These are phyloP conservation scores for Dichetophora obliterata DNA, from an alignment of 2,888 invertebrate genomes.

Conservation along the genomic window DNA sequence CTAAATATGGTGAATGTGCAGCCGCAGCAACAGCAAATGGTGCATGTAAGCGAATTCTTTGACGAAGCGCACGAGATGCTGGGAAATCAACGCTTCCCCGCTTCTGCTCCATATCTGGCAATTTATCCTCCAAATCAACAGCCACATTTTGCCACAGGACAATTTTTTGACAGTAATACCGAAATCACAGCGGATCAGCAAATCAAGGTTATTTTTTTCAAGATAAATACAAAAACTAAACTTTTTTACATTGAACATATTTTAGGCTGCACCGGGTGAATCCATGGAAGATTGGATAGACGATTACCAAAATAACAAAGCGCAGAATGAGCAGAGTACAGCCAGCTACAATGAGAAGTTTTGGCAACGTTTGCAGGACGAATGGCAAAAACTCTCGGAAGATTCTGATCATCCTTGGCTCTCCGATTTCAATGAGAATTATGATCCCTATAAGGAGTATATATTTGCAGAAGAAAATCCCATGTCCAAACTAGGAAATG, in stretches of 20 bases:
- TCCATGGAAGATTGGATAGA: slow-evolving; percentile 67
- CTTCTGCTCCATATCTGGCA: slow-evolving; percentile 47
- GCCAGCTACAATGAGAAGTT: slow-evolving; percentile 74
- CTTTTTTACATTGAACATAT: slow-evolving; percentile 46
- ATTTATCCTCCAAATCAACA: slow-evolving; percentile 53
- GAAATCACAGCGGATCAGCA: slow-evolving; percentile 46
- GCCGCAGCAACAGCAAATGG: slow-evolving; percentile 58
- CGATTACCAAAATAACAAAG: slow-evolving; percentile 73
- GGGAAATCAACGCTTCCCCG: background rate
- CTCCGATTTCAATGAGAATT: slow-evolving; percentile 75
- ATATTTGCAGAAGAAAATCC: slow-evolving; percentile 82
- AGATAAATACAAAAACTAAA: too few species aligned
- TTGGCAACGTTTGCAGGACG: slow-evolving; percentile 79
- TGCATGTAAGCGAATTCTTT: slow-evolving; percentile 64
- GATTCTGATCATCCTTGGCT: slow-evolving; percentile 78
- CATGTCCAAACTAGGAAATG: slow-evolving; percentile 81
- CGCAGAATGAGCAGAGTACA: slow-evolving; percentile 74
- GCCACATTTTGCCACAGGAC: slow-evolving; percentile 20
- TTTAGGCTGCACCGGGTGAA: slow-evolving; percentile 47
- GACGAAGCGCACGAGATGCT: slow-evolving; percentile 51
- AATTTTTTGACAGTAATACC: slow-evolving; percentile 35
- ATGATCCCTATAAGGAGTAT: slow-evolving; percentile 75
- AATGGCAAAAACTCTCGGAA: slow-evolving; percentile 84
- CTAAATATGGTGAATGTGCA: slow-evolving; percentile 58
- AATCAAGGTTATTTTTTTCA: slow-evolving; percentile 35